phyloP scores from a whole-genome alignment of 1,140 invertebrate species.

The Caligus rogercresseyi region DNA sequence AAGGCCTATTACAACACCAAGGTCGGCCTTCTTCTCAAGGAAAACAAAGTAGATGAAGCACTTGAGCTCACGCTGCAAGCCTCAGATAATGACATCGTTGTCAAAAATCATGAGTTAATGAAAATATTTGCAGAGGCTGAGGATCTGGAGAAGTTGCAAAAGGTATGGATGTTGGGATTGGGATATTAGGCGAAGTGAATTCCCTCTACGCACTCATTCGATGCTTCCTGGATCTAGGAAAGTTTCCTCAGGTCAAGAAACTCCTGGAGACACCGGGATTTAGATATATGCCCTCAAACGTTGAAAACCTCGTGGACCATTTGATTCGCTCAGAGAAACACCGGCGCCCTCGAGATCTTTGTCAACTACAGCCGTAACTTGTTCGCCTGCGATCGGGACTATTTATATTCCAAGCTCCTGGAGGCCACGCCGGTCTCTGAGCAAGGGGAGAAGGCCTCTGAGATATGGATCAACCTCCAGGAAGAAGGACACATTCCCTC shows the following conservation, averaged over 20 bases:
- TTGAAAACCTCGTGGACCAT: slow-evolving; percentile 38
- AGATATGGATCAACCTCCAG: slow-evolving; percentile 57
- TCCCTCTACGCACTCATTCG: slow-evolving; percentile 60
- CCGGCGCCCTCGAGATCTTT: slow-evolving; percentile 47
- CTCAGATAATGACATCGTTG: slow-evolving; percentile 33
- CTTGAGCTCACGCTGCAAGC: slow-evolving; percentile 28
- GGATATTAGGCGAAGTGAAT: slow-evolving; percentile 57
- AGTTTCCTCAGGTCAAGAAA: slow-evolving; percentile 52
- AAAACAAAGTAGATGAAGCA: slow-evolving; percentile 43
- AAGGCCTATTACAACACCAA: background rate
- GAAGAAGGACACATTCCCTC: slow-evolving; percentile 53
- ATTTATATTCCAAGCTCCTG: slow-evolving; percentile 52
- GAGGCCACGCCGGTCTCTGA: slow-evolving; percentile 31
- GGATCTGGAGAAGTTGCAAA: slow-evolving; percentile 46
- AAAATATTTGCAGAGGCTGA: slow-evolving; percentile 42
- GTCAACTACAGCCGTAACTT: slow-evolving; percentile 52
- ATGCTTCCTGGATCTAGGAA: slow-evolving; percentile 54
- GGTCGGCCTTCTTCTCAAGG: slow-evolving; percentile 25
- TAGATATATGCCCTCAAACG: background rate
- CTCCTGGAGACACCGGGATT: slow-evolving; percentile 41
- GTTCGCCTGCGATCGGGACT: slow-evolving; percentile 48
- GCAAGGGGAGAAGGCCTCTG: slow-evolving; percentile 48
- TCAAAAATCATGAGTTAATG: slow-evolving; percentile 37
- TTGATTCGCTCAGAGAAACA: slow-evolving; percentile 40
- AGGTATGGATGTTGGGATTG: slow-evolving; percentile 51